Conservation (phyloP, 2,113 vertebrate genomes). For the Anas platyrhynchos region DNA sequence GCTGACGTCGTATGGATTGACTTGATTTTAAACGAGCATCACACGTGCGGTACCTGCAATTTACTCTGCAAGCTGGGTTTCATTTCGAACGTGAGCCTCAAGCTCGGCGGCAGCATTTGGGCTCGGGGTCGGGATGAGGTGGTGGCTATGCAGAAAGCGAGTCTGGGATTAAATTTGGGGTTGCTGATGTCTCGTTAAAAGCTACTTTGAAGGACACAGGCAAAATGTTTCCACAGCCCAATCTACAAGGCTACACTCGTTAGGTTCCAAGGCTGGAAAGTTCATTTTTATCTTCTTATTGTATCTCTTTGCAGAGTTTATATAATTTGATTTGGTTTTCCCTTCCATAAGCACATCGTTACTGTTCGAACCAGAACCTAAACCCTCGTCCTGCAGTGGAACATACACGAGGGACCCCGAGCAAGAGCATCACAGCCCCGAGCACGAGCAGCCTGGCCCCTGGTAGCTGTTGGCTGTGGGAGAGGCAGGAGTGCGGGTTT, state of each 20-base stretch:
- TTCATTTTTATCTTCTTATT: neutral
- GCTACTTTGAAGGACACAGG: rapidly evolving
- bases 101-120: neutral
- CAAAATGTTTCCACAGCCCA: neutral
- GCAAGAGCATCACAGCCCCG: too few relatives aligned
- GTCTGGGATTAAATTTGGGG: neutral
- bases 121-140: neutral
- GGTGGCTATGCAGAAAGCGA: neutral
- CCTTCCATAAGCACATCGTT: neutral
- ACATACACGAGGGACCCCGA: neutral
- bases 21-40: neutral
- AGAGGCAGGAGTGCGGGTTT: neutral
- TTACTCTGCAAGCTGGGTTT: neutral
- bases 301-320: neutral
- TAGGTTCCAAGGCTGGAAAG: neutral
- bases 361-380: neutral
- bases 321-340: neutral
- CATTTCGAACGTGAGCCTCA: neutral
- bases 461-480: too few relatives aligned
- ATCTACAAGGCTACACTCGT: neutral
- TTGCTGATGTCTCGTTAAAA: neutral
- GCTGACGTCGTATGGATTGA: rapidly evolving
- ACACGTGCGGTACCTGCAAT: rapidly evolving
- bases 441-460: neutral
- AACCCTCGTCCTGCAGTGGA: neutral